phyloP scores from a whole-genome alignment of 2,113 vertebrate species.

The Camarhynchus parvulus region DNA sequence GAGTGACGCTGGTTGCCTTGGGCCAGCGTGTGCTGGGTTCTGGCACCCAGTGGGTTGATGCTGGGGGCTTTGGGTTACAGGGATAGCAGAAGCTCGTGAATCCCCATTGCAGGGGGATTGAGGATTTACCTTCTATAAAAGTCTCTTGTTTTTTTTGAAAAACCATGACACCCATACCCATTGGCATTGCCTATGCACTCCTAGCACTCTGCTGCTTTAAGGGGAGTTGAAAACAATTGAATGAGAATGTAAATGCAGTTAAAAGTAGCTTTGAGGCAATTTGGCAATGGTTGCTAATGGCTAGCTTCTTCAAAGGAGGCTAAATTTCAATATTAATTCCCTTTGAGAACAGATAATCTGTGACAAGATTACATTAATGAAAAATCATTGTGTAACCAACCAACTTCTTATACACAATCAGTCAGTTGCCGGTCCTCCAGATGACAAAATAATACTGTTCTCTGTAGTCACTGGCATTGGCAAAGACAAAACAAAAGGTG shows the following conservation, averaged over 20 bases:
- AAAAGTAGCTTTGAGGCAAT: neutral
- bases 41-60: neutral
- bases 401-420: fast-evolving
- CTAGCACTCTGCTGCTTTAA: neutral
- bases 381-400: neutral
- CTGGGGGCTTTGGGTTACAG: neutral
- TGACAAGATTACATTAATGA: neutral
- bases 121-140: neutral
- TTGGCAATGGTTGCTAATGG: neutral
- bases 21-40: fast-evolving
- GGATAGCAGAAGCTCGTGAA: neutral
- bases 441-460: neutral
- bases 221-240: neutral
- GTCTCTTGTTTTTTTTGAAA: neutral
- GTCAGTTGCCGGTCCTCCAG: neutral
- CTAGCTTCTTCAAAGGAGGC: neutral
- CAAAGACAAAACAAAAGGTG: neutral
- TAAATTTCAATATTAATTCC: neutral
- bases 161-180: fast-evolving
- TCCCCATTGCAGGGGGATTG: neutral
- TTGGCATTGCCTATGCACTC: fast-evolving
- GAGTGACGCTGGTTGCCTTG: neutral
- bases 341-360: neutral
- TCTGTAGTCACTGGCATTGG: neutral
- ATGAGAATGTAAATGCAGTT: neutral